These are phyloP conservation scores for Apamea epomidion DNA, from an alignment of 2,888 invertebrate species.

Conservation along the genomic window DNA sequence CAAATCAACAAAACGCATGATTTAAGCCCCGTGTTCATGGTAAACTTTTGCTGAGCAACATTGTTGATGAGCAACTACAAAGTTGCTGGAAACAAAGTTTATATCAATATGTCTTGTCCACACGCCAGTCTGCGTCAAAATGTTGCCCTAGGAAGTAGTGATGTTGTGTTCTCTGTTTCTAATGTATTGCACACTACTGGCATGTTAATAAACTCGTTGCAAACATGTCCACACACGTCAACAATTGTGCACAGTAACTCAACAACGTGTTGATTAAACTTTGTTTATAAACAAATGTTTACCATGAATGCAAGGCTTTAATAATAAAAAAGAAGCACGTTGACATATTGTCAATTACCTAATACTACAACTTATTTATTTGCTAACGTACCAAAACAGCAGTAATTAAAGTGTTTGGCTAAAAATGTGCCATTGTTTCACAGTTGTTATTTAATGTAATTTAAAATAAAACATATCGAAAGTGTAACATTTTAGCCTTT, in stretches of 20 bases:
- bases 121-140: not conserved
- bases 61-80: not conserved
- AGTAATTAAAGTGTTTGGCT: constrained; percentile 77
- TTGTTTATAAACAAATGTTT: not conserved
- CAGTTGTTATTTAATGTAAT: constrained; percentile 86
- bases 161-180: not conserved
- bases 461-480: constrained; percentile 88
- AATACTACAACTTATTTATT: constrained; percentile 66
- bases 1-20: constrained; percentile 26
- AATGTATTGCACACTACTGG: no score
- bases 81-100: not conserved
- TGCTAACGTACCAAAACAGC: constrained; percentile 76
- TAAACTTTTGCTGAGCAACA: not conserved
- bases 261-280: not conserved
- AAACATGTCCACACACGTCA: no score
- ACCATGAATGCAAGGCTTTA: not conserved
- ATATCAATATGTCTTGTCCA: not conserved
- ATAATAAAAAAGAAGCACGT: constrained; percentile 25
- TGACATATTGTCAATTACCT: constrained; percentile 61
- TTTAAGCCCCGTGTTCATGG: not conserved
- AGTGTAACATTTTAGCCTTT: constrained; percentile 89
- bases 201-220: no score
- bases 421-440: constrained; percentile 86
- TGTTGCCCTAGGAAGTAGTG: not conserved
- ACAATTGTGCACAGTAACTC: not conserved